Base-by-base conservation (phyloP, 2,113 vertebrate species). In the Corydoras sp. region DNA sequence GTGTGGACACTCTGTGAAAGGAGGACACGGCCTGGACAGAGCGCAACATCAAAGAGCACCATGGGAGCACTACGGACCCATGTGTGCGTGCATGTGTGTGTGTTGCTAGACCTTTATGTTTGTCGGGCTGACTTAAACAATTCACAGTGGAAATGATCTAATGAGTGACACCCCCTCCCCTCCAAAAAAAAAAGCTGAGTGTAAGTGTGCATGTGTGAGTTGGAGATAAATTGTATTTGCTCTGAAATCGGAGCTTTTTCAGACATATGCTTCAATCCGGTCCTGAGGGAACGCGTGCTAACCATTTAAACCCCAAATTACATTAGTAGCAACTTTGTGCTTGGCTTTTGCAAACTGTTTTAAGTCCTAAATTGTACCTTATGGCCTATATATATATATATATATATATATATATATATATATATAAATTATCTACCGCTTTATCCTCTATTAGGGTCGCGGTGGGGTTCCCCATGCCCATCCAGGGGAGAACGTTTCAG, bases 11-110 rank as follows among this genome's bases (percentile, higher is more conserved):
- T 63, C 72, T 81, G 76, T 85, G 83, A 88, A 89, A 86, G 76
- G 85, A 86, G 81, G 83, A 89, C 86, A 85, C 77, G 80, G 84
- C 78, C 79, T 85, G 86, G 86, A 87, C 84, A 79, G 85, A 86
- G 88, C 89, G 87, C 86, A 81, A 88, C 88, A 88, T 90, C 90
- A 91, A 91, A 91, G 89, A 85, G 81, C 77, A 75, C 69, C 56
- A 59, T 72, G 81, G 85, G 84, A 83, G 83, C 71, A 58, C 78
- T 11, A 50, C 65, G 65, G 61, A 65, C 69, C 59, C 35, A 64
- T 74, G 72, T 43, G 72, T 74, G 58, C 60, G 48, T 62, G 63
- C 61, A 64, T 60, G 71, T 70, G 62, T 65, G 72, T 62, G 30
- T 62, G 65, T 61, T 62, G 60, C 51, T 43, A 51, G 53, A 69